Evolutionary conservation across 2,797 vertebrate species (phyloP).

Genomic region (Pelochelys cantorii): DNA sequence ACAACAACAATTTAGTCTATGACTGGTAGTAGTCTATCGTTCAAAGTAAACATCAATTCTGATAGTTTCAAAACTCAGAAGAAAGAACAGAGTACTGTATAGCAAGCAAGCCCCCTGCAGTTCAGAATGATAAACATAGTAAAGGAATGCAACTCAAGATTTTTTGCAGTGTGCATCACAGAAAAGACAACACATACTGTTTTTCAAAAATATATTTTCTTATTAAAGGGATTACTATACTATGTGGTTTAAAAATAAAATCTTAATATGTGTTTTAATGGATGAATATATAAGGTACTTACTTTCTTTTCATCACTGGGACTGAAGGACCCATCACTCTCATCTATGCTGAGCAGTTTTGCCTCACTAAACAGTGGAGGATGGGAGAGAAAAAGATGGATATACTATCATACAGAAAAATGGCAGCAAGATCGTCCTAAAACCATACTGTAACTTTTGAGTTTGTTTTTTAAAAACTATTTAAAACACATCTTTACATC

Average conservation of each 20-base stretch:
- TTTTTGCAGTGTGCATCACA: not conserved
- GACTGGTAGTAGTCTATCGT: not conserved
- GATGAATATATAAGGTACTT: slow-evolving; percentile 60
- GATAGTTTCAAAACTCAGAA: not conserved
- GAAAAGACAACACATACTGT: not conserved
- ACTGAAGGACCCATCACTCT: slow-evolving; percentile 81
- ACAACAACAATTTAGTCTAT: not conserved
- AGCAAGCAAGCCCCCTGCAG: not conserved
- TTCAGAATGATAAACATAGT: not conserved
- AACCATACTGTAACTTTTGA: not conserved
- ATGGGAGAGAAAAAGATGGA: slow-evolving; percentile 40
- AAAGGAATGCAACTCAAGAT: not conserved
- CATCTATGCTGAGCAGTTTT: slow-evolving; percentile 87
- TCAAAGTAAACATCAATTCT: not conserved
- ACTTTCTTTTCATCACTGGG: slow-evolving; percentile 88
- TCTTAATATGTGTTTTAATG: not conserved
- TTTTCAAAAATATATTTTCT: not conserved
- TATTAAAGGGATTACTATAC: rapidly evolving
- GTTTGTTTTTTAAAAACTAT: too few species aligned
- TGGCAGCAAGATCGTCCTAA: not conserved
- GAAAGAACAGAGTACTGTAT: not conserved
- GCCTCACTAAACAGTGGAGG: slow-evolving; percentile 78
- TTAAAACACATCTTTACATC: too few species aligned
- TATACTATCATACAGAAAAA: not conserved
- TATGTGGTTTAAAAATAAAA: not conserved